phyloP scores from a whole-genome alignment of 1,140 invertebrate species.

The Polypedilum vanderplanki region DNA sequence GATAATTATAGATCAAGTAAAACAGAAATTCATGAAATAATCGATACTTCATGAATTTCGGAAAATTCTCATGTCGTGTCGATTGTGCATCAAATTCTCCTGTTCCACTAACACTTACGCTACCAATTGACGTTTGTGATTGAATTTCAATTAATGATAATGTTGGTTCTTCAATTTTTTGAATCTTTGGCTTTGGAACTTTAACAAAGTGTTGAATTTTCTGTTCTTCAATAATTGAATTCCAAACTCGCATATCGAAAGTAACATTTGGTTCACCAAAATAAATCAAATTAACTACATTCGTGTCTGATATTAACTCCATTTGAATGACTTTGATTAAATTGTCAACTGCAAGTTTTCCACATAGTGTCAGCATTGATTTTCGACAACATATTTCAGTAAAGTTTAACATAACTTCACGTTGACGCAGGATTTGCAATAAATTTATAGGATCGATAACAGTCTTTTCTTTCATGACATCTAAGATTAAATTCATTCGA shows the following conservation, averaged over 20 bases:
- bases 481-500: neutral
- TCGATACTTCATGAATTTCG: constrained; percentile 63
- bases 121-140: neutral
- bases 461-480: neutral
- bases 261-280: neutral
- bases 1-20: constrained; percentile 59
- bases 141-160: neutral
- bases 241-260: neutral
- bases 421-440: neutral
- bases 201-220: constrained; percentile 14
- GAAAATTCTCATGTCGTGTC: constrained; percentile 35
- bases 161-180: neutral
- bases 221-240: constrained; percentile 23
- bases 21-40: constrained; percentile 61
- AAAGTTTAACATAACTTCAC: neutral
- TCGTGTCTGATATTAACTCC: neutral
- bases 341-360: neutral
- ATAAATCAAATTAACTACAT: neutral
- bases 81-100: neutral
- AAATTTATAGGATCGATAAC: neutral
- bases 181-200: neutral
- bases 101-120: neutral
- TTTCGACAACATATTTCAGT: neutral
- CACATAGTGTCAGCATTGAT: neutral
- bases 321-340: constrained; percentile 19